Percentiles rank a stretch among this genome's conserved stretches.
phyloP scores from a whole-genome alignment of 2,888 invertebrate species.

The Drosophila algonquin region DNA sequence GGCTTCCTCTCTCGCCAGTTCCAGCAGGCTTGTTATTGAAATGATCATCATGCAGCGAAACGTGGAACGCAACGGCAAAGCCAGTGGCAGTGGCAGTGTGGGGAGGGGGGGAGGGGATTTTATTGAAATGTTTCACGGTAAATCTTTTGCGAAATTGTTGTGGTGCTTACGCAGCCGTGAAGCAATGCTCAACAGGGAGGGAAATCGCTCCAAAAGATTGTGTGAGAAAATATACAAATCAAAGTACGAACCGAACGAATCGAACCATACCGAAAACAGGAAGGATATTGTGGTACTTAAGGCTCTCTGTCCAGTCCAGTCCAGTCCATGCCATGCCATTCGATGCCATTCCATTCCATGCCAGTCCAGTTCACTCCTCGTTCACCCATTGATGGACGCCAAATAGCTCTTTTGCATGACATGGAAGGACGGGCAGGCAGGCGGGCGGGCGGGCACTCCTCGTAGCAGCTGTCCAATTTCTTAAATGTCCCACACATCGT shows the following conservation, averaged over 20 bases:
- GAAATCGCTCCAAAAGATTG: slow-evolving; percentile 9
- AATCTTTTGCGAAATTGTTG: slow-evolving; percentile 25
- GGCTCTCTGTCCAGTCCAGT: too few species aligned
- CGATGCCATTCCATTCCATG: too few species aligned
- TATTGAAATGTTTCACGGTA: slow-evolving; percentile 67
- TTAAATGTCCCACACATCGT: slow-evolving; percentile 60
- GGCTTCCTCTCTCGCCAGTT: slow-evolving; percentile 12
- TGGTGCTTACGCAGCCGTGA: slow-evolving; percentile 14
- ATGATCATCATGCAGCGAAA: slow-evolving; percentile 39
- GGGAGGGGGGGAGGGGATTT: slow-evolving; percentile 41
- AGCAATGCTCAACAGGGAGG: neutral
- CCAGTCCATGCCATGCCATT: too few species aligned
- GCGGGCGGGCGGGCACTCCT: slow-evolving; percentile 4
- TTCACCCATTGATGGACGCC: neutral
- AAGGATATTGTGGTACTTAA: neutral
- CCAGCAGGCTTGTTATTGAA: slow-evolving; percentile 63
- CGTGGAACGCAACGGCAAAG: too few species aligned
- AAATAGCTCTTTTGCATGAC: slow-evolving; percentile 49
- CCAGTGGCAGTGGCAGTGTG: too few species aligned
- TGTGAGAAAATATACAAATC: slow-evolving; percentile 19
- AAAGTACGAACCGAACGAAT: slow-evolving; percentile 13
- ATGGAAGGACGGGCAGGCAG: neutral
- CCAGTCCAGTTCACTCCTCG: neutral
- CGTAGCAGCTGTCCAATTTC: slow-evolving; percentile 72
- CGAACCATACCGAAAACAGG: neutral